These are phyloP conservation scores for Teleogryllus occipitalis DNA, from an alignment of 1,140 invertebrate genomes.

Conservation along the genomic window DNA sequence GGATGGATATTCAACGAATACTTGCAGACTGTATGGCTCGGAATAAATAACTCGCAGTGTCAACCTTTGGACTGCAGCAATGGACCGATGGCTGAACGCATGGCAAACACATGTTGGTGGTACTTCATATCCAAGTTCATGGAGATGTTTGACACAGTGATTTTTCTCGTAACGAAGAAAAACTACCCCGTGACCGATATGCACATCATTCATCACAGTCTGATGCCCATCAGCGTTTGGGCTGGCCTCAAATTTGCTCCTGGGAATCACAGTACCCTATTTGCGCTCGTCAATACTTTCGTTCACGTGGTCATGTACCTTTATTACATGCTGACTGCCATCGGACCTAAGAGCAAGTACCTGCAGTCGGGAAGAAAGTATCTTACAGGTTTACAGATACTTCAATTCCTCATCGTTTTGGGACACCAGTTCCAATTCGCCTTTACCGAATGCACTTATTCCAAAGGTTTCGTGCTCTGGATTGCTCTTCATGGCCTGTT, in stretches of 20 bases:
- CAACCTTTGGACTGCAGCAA: neutral
- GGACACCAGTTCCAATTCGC: neutral
- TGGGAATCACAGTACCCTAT: constrained; percentile 72
- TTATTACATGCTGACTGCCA: constrained; percentile 79
- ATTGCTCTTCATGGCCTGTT: neutral
- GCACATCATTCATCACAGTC: neutral
- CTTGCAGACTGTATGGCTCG: constrained; percentile 39
- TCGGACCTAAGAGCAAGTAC: constrained; percentile 74
- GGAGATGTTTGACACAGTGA: neutral
- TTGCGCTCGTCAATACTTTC: constrained; percentile 75
- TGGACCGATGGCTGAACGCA: neutral
- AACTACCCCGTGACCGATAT: neutral
- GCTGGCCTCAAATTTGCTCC: constrained; percentile 9
- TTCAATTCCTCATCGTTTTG: constrained; percentile 30
- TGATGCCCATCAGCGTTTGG: neutral
- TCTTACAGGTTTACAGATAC: constrained; percentile 77
- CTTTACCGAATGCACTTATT: neutral
- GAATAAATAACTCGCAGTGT: neutral
- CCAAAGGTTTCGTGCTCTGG: neutral
- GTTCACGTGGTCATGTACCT: constrained; percentile 88
- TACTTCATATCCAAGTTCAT: neutral
- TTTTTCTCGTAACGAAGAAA: neutral
- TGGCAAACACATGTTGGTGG: neutral
- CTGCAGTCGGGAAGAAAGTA: constrained; percentile 95
- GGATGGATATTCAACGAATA: constrained; percentile 67